These are phyloP conservation scores for Leucosticte australis DNA, from an alignment of 2,113 vertebrate species.

Conservation along the genomic window DNA sequence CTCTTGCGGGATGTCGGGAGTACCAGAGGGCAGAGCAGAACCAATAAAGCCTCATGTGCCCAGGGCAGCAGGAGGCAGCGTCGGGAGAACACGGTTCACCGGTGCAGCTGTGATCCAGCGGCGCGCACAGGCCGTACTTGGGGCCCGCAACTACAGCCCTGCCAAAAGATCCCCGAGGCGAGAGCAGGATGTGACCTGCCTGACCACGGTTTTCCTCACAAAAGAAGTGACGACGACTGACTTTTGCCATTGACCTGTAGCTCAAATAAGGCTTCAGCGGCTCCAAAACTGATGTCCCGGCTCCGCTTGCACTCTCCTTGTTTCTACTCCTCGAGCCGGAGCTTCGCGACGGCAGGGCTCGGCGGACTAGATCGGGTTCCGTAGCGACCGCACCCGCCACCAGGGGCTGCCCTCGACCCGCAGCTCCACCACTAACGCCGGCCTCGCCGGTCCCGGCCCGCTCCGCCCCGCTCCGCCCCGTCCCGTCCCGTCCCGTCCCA, in stretches of 20 bases:
- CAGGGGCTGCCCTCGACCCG: background rate
- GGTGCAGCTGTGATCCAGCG: background rate
- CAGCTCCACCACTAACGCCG: background rate
- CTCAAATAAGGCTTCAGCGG: background rate
- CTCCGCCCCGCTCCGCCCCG: accelerated
- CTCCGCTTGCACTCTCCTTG: background rate
- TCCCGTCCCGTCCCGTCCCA: background rate
- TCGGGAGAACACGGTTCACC: background rate
- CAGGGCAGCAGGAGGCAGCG: background rate
- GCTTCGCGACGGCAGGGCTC: background rate
- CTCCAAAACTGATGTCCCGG: background rate
- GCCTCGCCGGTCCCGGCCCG: too few species aligned
- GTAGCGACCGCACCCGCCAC: background rate
- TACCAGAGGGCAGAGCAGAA: background rate
- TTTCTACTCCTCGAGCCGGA: background rate
- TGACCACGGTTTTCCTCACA: background rate
- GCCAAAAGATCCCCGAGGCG: background rate
- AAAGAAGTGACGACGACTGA: too few species aligned
- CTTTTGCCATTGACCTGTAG: background rate
- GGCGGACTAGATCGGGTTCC: too few species aligned
- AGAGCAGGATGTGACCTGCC: background rate
- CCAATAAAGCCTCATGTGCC: background rate
- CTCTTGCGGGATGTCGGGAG: background rate
- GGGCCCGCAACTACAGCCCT: background rate
- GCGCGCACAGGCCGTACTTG: background rate